Evolutionary conservation across 2,113 vertebrate genomes (phyloP), one percentile per base, ranked within the genome.

Genomic region (Excalfactoria chinensis): DNA sequence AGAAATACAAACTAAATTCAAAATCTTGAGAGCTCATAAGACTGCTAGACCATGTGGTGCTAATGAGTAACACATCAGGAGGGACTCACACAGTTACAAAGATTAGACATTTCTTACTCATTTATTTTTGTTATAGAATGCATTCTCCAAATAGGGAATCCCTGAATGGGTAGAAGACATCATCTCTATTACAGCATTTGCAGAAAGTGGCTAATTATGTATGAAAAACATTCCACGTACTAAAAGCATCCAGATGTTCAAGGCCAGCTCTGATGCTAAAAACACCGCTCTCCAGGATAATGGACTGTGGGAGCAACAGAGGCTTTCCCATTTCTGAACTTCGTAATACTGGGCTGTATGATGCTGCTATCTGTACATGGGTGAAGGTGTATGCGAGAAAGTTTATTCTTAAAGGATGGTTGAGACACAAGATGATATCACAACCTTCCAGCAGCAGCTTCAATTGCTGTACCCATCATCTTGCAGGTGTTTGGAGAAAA

Each of bases 31-130:
- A 85, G 32, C 28, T 94, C 60, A 51, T 46, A 59, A 89, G 83
- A 68, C 63, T 77, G 17, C 60, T 56, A 86, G 46, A 56, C 67
- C 77, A 3, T 55, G 56, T 49, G 41, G 13, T 87, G 37, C 30
- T 94, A 70, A 86, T 51, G 68, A 89, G 69, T 77, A 64, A 48
- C 15, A n/a, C 16, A 22, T 74, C 82, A 80, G 62, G 46, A 77
- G 43, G n/a, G 59, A 86, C 46, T 80, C 3, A 0, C 26, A 69
- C 4, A 2, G 43, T 79, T 85, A 26, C 4, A 19, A 69, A 85
- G 44, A 70, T 53, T 26, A 81, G 44, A 53, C 34, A 6, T 0
- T 0, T 58, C 86, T 82, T 11, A n/a, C 35, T 91, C 14, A 66
- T 49, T 46, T 41, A 41, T 41, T 85, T 73, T 58, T 28, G 3